Percentiles rank a stretch among this genome's conserved stretches.
phyloP scores from a whole-genome alignment of 2,888 invertebrate genomes.

The Limnephilus lunatus region DNA sequence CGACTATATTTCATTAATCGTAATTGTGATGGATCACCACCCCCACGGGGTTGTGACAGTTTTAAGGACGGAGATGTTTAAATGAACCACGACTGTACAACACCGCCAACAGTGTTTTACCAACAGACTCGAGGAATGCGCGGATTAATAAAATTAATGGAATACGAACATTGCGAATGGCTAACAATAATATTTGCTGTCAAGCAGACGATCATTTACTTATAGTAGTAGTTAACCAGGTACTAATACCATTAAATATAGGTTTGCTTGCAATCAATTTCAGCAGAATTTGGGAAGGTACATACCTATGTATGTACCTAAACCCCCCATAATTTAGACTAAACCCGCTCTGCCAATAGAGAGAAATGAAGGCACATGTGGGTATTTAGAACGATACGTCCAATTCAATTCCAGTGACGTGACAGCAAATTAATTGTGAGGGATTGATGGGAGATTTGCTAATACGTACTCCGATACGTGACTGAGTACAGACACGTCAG shows the following conservation, averaged over 20 bases:
- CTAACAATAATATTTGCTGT: not conserved
- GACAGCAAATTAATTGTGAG: slow-evolving; percentile 64
- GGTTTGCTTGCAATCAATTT: not conserved
- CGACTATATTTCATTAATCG: slow-evolving; percentile 65
- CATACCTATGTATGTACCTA: not conserved
- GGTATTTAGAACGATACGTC: slow-evolving; percentile 59
- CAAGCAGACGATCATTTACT: not conserved
- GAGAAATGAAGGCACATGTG: slow-evolving; percentile 60
- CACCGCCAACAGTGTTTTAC: not conserved
- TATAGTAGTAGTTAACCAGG: not conserved
- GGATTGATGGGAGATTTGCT: slow-evolving; percentile 61
- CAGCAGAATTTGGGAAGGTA: not conserved
- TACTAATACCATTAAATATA: not conserved
- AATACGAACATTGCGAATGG: not conserved
- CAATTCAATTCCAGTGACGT: slow-evolving; percentile 63
- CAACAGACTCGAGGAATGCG: not conserved
- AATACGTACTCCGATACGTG: not conserved
- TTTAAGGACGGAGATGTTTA: slow-evolving; percentile 48
- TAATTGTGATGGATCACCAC: slow-evolving; percentile 66
- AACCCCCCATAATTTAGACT: not conserved
- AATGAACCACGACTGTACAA: not conserved
- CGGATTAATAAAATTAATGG: not conserved
- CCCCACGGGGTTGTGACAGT: slow-evolving; percentile 61
- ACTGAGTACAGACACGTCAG: not conserved
- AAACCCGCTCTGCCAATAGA: slow-evolving; percentile 3